A percentile compares a stretch with the other conserved stretches of the same genome.
These are phyloP conservation scores for Rhagophthalmus giganteus DNA, from an alignment of 2,888 invertebrate species.

Conservation along the genomic window DNA sequence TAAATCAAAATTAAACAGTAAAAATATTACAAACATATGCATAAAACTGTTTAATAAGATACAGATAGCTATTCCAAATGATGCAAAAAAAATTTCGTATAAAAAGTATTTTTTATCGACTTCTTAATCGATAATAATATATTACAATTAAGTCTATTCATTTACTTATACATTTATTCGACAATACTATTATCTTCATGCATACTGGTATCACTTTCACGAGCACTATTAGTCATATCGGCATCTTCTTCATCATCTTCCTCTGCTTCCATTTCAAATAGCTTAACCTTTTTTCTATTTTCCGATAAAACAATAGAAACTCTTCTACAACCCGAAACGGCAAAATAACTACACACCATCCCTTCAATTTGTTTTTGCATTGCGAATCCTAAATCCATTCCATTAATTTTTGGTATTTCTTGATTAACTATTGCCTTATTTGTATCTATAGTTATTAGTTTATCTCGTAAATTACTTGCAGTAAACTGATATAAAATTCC, in stretches of 20 bases:
- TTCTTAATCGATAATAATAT: too few relatives aligned
- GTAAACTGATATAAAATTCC: slow-evolving; percentile 46
- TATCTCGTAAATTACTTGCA: slow-evolving; percentile 46
- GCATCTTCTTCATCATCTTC: slow-evolving; percentile 86
- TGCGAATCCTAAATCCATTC: slow-evolving; percentile 59
- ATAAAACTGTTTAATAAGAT: too few relatives aligned
- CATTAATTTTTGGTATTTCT: slow-evolving; percentile 58
- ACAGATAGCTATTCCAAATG: too few relatives aligned
- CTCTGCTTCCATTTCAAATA: slow-evolving; percentile 92
- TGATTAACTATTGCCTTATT: slow-evolving; percentile 36
- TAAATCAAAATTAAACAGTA: too few relatives aligned
- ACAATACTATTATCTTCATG: slow-evolving; percentile 27
- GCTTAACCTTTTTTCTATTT: slow-evolving; percentile 75
- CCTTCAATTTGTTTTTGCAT: slow-evolving; percentile 67
- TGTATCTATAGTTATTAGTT: slow-evolving; percentile 37
- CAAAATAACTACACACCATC: slow-evolving; percentile 68
- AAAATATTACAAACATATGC: too few relatives aligned
- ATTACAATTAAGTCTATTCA: neutral
- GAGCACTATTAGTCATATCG: slow-evolving; percentile 50
- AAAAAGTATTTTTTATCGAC: neutral
- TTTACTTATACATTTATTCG: slow-evolving; percentile 7
- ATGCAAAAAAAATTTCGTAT: neutral
- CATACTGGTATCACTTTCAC: slow-evolving; percentile 39
- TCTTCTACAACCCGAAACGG: slow-evolving; percentile 83
- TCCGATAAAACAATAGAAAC: slow-evolving; percentile 85